Percentiles rank a stretch among this genome's conserved stretches.
These are phyloP conservation scores for Progne subis DNA, from an alignment of 2,113 vertebrate genomes.

Conservation along the genomic window DNA sequence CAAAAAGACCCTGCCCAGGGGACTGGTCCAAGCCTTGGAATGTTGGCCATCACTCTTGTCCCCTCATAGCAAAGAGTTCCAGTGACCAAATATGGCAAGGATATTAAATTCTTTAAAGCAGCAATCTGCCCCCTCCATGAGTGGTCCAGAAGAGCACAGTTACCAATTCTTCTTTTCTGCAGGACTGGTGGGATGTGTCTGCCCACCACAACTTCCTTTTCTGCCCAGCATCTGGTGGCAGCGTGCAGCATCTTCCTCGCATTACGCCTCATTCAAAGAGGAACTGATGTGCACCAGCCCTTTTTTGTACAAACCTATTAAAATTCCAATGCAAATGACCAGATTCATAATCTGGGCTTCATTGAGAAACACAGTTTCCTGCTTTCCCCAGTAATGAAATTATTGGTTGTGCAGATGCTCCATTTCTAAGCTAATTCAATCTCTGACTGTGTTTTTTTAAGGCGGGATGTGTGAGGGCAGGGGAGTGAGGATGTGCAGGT, in stretches of 20 bases:
- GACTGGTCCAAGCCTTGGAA: background rate
- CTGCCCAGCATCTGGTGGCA: background rate
- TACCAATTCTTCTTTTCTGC: background rate
- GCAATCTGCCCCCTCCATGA: background rate
- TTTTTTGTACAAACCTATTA: constrained; percentile 63
- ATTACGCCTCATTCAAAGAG: constrained; percentile 18
- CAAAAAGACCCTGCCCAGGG: background rate
- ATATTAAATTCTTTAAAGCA: background rate
- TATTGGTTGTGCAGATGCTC: constrained; percentile 65
- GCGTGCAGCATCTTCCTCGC: background rate
- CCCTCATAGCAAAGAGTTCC: background rate
- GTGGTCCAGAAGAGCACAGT: background rate
- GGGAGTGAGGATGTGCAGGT: constrained; percentile 5
- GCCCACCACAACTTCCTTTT: background rate
- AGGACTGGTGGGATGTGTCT: background rate
- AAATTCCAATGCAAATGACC: constrained; percentile 70
- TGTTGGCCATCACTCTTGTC: background rate
- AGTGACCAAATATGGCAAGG: background rate
- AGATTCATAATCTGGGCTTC: constrained; percentile 64
- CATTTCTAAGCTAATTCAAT: constrained; percentile 63
- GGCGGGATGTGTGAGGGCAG: constrained; percentile 17
- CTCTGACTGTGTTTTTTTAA: background rate
- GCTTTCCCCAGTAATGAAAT: constrained; percentile 63
- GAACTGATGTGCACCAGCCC: constrained; percentile 31
- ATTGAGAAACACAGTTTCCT: constrained; percentile 70